Percentiles rank a stretch among this genome's conserved stretches.
Evolutionary conservation across 2,797 vertebrate species (phyloP).

Genomic region (Vipera latastei): DNA sequence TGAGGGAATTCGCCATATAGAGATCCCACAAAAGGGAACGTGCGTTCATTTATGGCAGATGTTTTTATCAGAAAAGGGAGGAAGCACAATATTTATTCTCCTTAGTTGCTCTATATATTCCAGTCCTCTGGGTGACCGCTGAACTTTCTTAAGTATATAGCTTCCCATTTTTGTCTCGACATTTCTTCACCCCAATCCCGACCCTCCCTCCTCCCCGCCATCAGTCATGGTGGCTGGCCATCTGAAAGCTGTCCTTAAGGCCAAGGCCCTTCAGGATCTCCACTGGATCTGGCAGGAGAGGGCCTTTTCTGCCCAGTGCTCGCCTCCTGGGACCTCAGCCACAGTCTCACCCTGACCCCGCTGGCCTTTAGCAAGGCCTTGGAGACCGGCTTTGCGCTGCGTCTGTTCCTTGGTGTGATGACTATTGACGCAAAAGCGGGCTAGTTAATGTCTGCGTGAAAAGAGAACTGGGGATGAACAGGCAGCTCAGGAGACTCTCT

Average conservation of each 20-base stretch:
- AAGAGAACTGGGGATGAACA: neutral
- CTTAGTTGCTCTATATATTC: neutral
- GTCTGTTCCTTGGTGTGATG: neutral
- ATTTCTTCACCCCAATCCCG: neutral
- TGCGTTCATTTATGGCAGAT: neutral
- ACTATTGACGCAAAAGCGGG: neutral
- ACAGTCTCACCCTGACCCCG: neutral
- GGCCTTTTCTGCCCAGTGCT: neutral
- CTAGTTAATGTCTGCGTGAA: neutral
- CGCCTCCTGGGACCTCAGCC: neutral
- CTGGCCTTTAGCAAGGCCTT: neutral
- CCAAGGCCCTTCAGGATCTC: neutral
- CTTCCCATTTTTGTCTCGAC: neutral
- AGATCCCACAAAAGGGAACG: neutral
- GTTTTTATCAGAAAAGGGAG: neutral
- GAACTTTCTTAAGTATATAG: neutral
- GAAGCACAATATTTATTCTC: neutral
- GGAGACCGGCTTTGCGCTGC: neutral
- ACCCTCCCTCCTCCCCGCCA: too few species aligned
- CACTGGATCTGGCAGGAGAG: neutral
- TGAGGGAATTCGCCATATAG: neutral
- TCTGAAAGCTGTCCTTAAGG: neutral
- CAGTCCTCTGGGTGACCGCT: neutral
- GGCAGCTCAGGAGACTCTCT: neutral
- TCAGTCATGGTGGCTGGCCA: neutral